These are phyloP conservation scores for Gouania willdenowi DNA, from an alignment of 2,797 vertebrate genomes.

Conservation along the genomic window DNA sequence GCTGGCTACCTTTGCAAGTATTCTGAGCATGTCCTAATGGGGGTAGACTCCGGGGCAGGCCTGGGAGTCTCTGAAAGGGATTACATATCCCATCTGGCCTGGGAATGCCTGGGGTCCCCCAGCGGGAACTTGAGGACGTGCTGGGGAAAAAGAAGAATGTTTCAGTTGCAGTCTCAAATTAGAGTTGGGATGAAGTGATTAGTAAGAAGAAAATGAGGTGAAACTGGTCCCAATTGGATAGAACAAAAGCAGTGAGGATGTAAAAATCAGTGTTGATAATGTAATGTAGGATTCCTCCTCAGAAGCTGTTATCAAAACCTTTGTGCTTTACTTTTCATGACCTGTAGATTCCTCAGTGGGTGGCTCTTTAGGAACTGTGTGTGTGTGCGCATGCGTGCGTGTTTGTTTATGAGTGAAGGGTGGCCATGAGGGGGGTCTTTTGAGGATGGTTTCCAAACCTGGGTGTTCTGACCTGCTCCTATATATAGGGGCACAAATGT, in stretches of 20 bases:
- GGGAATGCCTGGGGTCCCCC: slow-evolving; percentile 10
- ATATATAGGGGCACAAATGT: slow-evolving; percentile 33
- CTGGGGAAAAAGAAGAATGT: slow-evolving; percentile 9
- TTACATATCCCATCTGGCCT: slow-evolving; percentile 28
- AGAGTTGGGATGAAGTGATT: neutral
- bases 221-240: neutral
- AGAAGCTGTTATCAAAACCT: slow-evolving; percentile 4
- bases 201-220: neutral
- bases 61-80: slow-evolving; percentile 12
- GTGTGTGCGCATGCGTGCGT: slow-evolving; percentile 18
- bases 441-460: slow-evolving; percentile 27
- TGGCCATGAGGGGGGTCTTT: slow-evolving; percentile 14
- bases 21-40: slow-evolving; percentile 17
- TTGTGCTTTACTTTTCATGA: slow-evolving; percentile 37
- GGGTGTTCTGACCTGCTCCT: slow-evolving; percentile 50
- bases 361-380: slow-evolving; percentile 43
- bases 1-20: slow-evolving; percentile 7
- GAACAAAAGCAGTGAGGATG: too few species aligned
- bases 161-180: slow-evolving; percentile 1
- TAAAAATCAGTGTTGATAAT: too few species aligned
- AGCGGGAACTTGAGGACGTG: slow-evolving; percentile 14
- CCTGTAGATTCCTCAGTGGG: slow-evolving; percentile 44
- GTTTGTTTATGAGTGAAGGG: slow-evolving; percentile 22
- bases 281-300: too few species aligned
- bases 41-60: slow-evolving; percentile 5